phyloP scores from a whole-genome alignment of 2,113 vertebrate species.

The Mesembrinibis cayennensis region DNA sequence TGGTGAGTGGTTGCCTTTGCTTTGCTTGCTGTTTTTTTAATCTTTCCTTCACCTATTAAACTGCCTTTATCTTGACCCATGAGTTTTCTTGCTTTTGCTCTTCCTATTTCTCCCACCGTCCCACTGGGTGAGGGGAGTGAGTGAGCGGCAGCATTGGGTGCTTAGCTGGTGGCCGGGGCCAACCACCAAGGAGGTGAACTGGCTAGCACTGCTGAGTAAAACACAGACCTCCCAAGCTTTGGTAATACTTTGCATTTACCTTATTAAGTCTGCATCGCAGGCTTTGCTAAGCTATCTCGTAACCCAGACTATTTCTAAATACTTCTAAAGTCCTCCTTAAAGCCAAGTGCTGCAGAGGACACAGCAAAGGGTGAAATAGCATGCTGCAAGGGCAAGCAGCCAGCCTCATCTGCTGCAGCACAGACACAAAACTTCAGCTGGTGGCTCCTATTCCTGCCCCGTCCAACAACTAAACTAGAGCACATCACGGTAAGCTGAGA shows the following conservation, averaged over 20 bases:
- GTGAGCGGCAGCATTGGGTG: background rate
- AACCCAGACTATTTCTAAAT: background rate
- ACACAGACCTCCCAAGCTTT: background rate
- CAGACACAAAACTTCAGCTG: background rate
- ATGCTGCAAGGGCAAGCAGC: background rate
- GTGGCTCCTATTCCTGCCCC: background rate
- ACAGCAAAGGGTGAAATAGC: background rate
- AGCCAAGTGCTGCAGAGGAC: background rate
- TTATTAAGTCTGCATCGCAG: background rate
- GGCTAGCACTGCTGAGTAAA: background rate
- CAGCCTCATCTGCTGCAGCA: background rate
- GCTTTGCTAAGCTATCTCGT: background rate
- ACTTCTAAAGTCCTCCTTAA: background rate
- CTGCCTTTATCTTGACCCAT: background rate
- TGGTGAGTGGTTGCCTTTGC: background rate
- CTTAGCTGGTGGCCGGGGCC: background rate
- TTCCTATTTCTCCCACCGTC: background rate
- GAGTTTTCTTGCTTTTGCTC: background rate
- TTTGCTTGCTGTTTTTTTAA: background rate
- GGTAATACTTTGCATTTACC: background rate
- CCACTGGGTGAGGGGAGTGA: background rate
- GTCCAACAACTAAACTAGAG: background rate
- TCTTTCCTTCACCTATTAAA: background rate
- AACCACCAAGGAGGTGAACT: background rate
- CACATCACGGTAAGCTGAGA: fast-evolving